Base-by-base conservation (phyloP, 2,113 vertebrate species). In the Chrysochloris asiatica region DNA sequence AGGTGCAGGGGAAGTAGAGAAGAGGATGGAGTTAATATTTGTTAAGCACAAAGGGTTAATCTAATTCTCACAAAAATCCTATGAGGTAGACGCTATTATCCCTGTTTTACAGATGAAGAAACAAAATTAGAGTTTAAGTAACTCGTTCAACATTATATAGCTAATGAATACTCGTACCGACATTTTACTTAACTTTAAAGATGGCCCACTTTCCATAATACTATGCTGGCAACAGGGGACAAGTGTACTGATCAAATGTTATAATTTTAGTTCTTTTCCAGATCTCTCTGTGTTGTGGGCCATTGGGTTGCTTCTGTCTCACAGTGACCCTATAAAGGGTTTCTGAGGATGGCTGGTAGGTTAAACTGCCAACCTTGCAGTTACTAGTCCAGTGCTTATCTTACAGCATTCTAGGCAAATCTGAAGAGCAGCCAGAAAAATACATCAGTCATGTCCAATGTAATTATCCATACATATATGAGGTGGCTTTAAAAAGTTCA, bases 61-160 rank as follows among this genome's bases (percentile, higher is more conserved):
- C 81, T 75, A 61, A 89, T 84, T 86, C 76, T 92, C 52, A 92
- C 16, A 88, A 80, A 81, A 88, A 81, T 88, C 67, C 79, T 83
- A 67, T 73, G 92, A 96, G 89, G 91, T 96, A 96, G 92, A 94
- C 79, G 92, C 13, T 65, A 82, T 80, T 17, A 92, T 86, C n/a
- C 52, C 17, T 16, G 71, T 86, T 71, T 93, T 88, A 59, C 17
- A 90, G 85, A 86, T 59, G 48, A 91, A 94, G 63, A 76, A 78
- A 93, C 14, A 85, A 61, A 96, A 85, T 87, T 56, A 71, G 5
- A 91, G 52, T 69, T 86, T 86, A 94, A 92, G 47, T 81, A 76
- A 88, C 85, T 50, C 86, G 72, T 83, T 93, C 59, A 80, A 79
- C 30, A 83, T 72, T 82, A 56, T 28, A 63, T 48, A 85, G 75